Base-by-base conservation (phyloP, 2,888 invertebrate genomes). In the Drosophila suboccidentalis region DNA sequence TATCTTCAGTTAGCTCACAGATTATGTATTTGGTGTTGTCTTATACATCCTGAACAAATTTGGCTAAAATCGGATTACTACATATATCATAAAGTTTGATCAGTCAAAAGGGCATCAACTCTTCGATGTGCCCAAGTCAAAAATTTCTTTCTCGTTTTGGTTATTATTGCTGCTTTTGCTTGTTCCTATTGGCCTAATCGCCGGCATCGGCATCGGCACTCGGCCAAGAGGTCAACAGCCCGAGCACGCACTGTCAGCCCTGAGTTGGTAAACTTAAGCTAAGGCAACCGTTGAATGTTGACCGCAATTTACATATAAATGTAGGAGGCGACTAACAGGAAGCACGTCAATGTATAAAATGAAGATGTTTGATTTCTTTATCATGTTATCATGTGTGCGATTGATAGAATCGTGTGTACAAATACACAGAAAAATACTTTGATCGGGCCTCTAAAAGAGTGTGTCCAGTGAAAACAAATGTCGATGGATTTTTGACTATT, bases 161-260 rank as follows among this genome's bases (percentile, higher is more conserved):
- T 29, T 49, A 22, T 19, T 58, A 3, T 44, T 44, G 19, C 22
- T 9, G 38, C 15, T 44, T 34, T 55, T 55, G 15, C 19, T 32
- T 11, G 15, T 22, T 47, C 36, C 15, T 13, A 29, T 53, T 51
- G 54, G 54, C 53, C 66, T 46, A 60, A 59, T 39, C 68, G 59
- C 10, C 66, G 41, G 17, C 58, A 17, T 8, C 41, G 38, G 15
- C 47, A 71, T 8, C 41, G 38, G 15, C 47, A 71, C 39, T 58
- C 60, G 72, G 60, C 67, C 65, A 79, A 58, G 61, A 79, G 78
- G 69, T 79, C 78, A 79, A 79, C 64, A 79, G 69, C 78, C 75
- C 55, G 63, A 34, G n/a, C 57, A 49, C 47, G 54, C 62, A 58
- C 29, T 36, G 11, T 39, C 39, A 36, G 26, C 46, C 29, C 36